Conservation (phyloP, 2,797 vertebrate species). For the Meda fulgida region DNA sequence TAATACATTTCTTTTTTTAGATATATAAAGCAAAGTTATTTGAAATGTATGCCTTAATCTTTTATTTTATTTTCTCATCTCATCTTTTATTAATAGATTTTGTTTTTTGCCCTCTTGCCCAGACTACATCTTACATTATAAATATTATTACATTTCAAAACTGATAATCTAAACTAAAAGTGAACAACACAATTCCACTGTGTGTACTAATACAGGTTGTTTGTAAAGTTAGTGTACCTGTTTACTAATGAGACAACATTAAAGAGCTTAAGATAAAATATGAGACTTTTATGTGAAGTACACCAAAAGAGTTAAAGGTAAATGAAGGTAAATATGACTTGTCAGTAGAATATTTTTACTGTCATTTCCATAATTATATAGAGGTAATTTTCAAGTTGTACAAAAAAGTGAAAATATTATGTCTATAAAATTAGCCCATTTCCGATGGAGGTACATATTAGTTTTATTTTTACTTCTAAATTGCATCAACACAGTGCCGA, state of each 20-base stretch:
- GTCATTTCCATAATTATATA: background rate
- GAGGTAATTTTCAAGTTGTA: background rate
- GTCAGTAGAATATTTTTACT: background rate
- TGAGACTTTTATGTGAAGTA: background rate
- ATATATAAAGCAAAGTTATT: background rate
- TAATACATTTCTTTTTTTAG: background rate
- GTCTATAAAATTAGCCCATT: background rate
- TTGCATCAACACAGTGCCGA: background rate
- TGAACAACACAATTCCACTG: background rate
- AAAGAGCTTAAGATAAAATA: background rate
- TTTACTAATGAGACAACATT: too few relatives aligned
- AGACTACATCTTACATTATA: background rate
- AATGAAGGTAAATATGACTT: too few relatives aligned
- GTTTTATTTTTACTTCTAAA: conserved; percentile 19
- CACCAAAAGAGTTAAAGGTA: background rate
- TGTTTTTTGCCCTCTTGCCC: background rate
- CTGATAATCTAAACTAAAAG: background rate
- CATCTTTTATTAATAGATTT: too few relatives aligned
- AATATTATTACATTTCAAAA: background rate
- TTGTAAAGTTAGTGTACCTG: too few relatives aligned
- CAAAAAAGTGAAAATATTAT: background rate
- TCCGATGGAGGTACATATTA: background rate
- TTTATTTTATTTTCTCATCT: too few relatives aligned
- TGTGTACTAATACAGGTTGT: background rate
- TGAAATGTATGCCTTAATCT: background rate